Evolutionary conservation across 2,888 invertebrate species (phyloP), one percentile per base, ranked within the genome.

Genomic region (Pemphredon lugubris): DNA sequence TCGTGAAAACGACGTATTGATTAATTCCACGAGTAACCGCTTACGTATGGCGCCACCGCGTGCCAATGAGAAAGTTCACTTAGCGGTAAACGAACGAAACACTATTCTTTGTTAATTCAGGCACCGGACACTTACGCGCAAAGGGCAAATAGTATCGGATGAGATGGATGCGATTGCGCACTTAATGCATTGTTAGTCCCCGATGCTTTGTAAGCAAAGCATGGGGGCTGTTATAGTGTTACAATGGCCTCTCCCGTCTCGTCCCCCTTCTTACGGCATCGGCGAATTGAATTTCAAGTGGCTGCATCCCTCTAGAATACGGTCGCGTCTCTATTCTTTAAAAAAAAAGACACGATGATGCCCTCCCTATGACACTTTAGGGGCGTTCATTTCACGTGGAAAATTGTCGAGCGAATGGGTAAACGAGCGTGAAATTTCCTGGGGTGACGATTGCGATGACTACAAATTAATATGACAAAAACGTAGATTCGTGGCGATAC

Each of bases 91-190:
- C 75, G 67, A 61, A 64, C 58, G 73, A 57, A 66, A 66, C 65
- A 50, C 47, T 71, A 74, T 69, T 79, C 68, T 82, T 85, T 83
- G 83, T 86, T 85, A 87, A 87, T 87, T 86, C 87, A 85, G 78
- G 79, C 80, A 84, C 82, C 82, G 83, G 82, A 84, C 83, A 83
- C 86, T 86, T 84, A 83, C 75, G 83, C 84, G 88, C 83, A 89
- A 88, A 89, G 88, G 87, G 89, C 89, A 89, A 90, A 89, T 89
- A 89, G 88, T 90, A 90, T 89, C 89, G 88, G 89, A 89, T 89
- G 89, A 89, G 89, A 89, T 89, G 89, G 89, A 86, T 88, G 89
- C 89, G 89, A 89, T 89, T 89, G 89, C 89, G 89, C 89, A 89
- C 89, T 89, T 89, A 88, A 89, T 89, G 89, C 86, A 89, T 89